Evolutionary conservation across 1,140 invertebrate species (phyloP).

Genomic region (Drosophila sulfurigaster): DNA sequence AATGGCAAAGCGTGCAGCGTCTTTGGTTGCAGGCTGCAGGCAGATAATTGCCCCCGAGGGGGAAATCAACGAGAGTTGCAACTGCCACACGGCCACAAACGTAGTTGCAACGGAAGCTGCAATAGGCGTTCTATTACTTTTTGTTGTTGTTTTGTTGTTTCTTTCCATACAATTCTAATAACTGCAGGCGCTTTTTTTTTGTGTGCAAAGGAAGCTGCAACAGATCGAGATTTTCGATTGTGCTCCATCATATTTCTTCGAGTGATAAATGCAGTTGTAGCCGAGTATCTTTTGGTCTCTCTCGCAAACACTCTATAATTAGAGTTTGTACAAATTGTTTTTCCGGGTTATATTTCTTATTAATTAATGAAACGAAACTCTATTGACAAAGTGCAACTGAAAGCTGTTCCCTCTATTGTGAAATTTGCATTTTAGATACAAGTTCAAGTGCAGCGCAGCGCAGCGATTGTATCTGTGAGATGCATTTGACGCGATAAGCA

Average conservation of each 20-base stretch:
- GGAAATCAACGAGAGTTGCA: constrained; percentile 51
- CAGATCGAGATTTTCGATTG: constrained; percentile 20
- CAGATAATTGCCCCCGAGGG: constrained; percentile 51
- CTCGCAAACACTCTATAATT: constrained; percentile 44
- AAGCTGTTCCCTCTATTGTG: no score
- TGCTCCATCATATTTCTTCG: constrained; percentile 13
- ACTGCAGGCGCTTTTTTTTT: constrained; percentile 41
- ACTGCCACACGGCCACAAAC: constrained; percentile 12
- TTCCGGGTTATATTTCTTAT: constrained; percentile 57
- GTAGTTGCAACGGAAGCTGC: constrained; percentile 36
- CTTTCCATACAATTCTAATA: constrained; percentile 45
- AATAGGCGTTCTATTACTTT: constrained; percentile 39
- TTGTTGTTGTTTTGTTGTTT: no score
- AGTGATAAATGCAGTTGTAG: constrained; percentile 49
- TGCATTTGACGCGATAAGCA: constrained; percentile 46
- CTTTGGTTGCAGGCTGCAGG: background rate
- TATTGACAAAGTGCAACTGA: constrained; percentile 8
- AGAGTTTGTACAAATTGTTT: constrained; percentile 46
- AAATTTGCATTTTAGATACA: background rate
- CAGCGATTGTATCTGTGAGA: constrained; percentile 51
- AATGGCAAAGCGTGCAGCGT: background rate
- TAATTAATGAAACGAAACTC: constrained; percentile 33
- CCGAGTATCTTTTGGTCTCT: constrained; percentile 9
- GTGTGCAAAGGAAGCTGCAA: constrained; percentile 10
- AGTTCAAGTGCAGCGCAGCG: constrained; percentile 1